These are phyloP conservation scores for Chymomyza procnemis DNA, from an alignment of 2,888 invertebrate species.

Conservation along the genomic window DNA sequence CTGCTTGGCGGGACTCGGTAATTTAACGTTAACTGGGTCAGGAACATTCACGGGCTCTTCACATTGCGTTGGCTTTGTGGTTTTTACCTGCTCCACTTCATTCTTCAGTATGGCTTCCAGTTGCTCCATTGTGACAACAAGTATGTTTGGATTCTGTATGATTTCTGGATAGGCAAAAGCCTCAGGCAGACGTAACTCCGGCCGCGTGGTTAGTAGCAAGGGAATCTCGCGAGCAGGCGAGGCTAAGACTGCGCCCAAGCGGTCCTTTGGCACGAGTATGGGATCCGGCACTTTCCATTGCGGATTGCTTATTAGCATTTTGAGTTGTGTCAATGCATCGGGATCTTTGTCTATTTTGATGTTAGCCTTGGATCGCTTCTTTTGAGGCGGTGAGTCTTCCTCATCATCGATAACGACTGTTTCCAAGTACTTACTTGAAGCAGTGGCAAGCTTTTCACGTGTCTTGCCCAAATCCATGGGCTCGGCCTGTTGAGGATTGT, in stretches of 20 bases:
- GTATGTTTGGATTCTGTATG: constrained; percentile 87
- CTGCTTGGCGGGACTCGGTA: constrained; percentile 20
- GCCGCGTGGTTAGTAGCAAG: constrained; percentile 84
- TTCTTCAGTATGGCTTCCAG: constrained; percentile 83
- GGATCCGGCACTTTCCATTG: constrained; percentile 89
- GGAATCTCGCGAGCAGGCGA: constrained; percentile 89
- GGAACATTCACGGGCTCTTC: neutral
- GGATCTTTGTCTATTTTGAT: constrained; percentile 79
- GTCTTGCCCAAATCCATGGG: constrained; percentile 83
- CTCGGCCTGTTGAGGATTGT: constrained; percentile 81
- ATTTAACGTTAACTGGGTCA: constrained; percentile 5
- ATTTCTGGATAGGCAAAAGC: constrained; percentile 86
- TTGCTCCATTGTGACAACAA: constrained; percentile 87
- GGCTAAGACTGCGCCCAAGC: constrained; percentile 84
- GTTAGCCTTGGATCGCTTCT: constrained; percentile 80
- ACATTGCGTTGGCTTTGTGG: neutral
- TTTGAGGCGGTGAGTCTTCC: constrained; percentile 77
- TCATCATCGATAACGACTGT: constrained; percentile 74
- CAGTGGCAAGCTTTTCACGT: constrained; percentile 8
- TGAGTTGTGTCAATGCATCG: constrained; percentile 86
- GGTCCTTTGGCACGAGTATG: constrained; percentile 87
- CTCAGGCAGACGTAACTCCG: constrained; percentile 86
- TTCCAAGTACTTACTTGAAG: constrained; percentile 80
- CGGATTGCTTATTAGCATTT: constrained; percentile 83
- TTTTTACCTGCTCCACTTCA: constrained; percentile 77